Percentiles rank a stretch among this genome's conserved stretches.
Evolutionary conservation across 2,888 invertebrate genomes (phyloP).

Genomic region (Cerastoderma edule): DNA sequence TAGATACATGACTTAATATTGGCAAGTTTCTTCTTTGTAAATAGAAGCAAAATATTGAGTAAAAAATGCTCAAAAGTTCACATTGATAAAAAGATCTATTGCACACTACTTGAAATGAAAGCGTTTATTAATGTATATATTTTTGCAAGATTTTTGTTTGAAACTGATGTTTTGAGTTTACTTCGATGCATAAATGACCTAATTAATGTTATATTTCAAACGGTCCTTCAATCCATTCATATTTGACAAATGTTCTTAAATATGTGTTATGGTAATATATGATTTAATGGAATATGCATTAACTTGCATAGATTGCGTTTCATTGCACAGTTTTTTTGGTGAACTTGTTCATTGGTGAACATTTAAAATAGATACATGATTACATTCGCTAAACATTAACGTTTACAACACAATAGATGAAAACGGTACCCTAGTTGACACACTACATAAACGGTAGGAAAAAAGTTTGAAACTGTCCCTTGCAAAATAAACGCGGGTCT

Average conservation of each 20-base stretch:
- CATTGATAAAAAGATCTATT: neutral
- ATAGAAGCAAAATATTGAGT: neutral
- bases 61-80: neutral
- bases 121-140: too few relatives aligned
- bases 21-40: neutral
- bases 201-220: too few relatives aligned
- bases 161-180: too few relatives aligned
- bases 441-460: neutral
- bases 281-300: neutral
- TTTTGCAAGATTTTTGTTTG: too few relatives aligned
- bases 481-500: too few relatives aligned
- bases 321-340: conserved; percentile 14
- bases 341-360: neutral
- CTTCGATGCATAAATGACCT: too few relatives aligned
- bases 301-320: conserved; percentile 20
- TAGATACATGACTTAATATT: too few relatives aligned
- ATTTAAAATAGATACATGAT: neutral
- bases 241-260: too few relatives aligned
- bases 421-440: neutral
- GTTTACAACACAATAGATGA: conserved; percentile 2
- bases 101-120: conserved; percentile 2
- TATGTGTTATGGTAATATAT: too few relatives aligned
- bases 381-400: neutral
- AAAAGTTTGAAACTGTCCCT: too few relatives aligned
- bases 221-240: too few relatives aligned